A percentile compares a stretch with the other conserved stretches of the same genome.
phyloP scores from a whole-genome alignment of 1,140 invertebrate species.

The Arctopsyche grandis region DNA sequence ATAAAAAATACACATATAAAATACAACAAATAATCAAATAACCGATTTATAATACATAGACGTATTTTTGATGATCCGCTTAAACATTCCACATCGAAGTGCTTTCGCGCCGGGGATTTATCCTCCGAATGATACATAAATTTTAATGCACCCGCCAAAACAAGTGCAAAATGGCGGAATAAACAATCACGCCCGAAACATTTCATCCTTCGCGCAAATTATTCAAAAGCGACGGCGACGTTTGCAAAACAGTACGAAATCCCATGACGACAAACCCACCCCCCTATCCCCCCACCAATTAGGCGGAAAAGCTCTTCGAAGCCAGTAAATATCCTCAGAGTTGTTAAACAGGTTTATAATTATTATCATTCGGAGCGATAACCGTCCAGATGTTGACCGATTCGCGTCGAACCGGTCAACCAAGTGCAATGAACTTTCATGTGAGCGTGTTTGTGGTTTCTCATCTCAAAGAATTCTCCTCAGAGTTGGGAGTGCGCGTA shows the following conservation, averaged over 20 bases:
- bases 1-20: constrained; percentile 23
- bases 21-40: not conserved
- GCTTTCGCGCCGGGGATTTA: not conserved
- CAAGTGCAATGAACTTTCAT: too few relatives aligned
- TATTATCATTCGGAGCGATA: too few relatives aligned
- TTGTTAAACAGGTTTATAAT: too few relatives aligned
- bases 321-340: not conserved
- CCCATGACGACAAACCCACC: not conserved
- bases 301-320: not conserved
- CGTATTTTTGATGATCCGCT: too few relatives aligned
- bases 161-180: not conserved
- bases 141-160: constrained; percentile 16
- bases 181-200: constrained; percentile 17
- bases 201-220: not conserved
- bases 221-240: not conserved
- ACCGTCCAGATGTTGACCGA: too few relatives aligned
- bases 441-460: too few relatives aligned
- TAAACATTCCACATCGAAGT: not conserved
- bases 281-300: not conserved
- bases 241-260: not conserved
- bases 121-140: constrained; percentile 3
- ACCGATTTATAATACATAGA: not conserved
- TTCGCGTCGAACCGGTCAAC: too few relatives aligned
- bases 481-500: constrained; percentile 39
- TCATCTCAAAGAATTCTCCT: too few relatives aligned